These are phyloP conservation scores for Calidris pugnax DNA, from an alignment of 2,113 vertebrate genomes.

Conservation along the genomic window DNA sequence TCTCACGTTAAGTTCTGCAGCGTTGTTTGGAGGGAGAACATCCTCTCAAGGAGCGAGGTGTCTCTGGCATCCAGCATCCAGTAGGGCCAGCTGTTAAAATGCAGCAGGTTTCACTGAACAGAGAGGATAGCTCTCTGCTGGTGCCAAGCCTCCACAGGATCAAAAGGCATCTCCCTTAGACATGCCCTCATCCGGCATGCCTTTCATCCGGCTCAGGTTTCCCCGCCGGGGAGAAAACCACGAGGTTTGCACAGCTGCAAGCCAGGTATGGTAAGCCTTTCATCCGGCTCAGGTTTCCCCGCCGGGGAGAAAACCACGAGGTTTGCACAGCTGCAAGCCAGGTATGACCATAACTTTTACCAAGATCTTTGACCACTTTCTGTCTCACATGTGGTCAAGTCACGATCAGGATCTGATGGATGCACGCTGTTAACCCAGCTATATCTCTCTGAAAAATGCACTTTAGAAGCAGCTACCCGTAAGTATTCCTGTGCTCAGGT, in stretches of 20 bases:
- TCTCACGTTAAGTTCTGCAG: not conserved
- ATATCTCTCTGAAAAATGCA: not conserved
- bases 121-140: not conserved
- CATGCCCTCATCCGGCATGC: not conserved
- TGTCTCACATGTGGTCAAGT: not conserved
- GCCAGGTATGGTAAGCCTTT: constrained; percentile 26
- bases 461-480: not conserved
- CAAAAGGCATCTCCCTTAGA: not conserved
- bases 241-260: constrained; percentile 28
- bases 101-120: not conserved
- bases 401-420: not conserved
- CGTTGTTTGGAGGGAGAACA: fast-evolving
- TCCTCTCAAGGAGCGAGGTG: not conserved
- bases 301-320: not conserved
- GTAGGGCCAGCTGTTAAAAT: not conserved
- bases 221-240: not conserved
- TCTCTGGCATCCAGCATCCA: not conserved
- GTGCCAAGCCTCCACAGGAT: not conserved
- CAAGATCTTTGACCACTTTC: not conserved
- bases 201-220: not conserved
- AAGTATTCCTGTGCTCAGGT: not conserved
- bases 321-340: constrained; percentile 48
- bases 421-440: fast-evolving
- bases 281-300: not conserved
- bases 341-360: constrained; percentile 10